A percentile compares a stretch with the other conserved stretches of the same genome.
These are phyloP conservation scores for Drosophila merina DNA, from an alignment of 2,888 invertebrate species.

Conservation along the genomic window DNA sequence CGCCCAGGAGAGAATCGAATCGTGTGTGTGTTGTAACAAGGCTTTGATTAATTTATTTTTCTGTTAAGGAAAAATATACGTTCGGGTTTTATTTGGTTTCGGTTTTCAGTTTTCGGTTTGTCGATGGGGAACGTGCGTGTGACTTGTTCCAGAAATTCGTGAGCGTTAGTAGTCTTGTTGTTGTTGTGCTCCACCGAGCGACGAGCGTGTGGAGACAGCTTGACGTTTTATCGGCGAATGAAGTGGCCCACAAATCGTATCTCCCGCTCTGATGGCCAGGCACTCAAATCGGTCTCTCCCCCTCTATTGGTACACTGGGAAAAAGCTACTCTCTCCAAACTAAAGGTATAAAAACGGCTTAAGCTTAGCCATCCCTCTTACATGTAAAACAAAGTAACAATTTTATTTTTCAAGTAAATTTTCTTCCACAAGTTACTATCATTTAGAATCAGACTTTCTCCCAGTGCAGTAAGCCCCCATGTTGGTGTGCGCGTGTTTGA, in stretches of 20 bases:
- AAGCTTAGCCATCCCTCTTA: no score
- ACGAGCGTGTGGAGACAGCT: slow-evolving; percentile 54
- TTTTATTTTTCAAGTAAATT: no score
- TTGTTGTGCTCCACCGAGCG: slow-evolving; percentile 44
- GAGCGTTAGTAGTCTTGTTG: slow-evolving; percentile 6
- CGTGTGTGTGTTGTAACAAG: slow-evolving; percentile 26
- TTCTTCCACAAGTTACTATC: no score
- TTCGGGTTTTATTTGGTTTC: slow-evolving; percentile 49
- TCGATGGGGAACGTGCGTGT: slow-evolving; percentile 45
- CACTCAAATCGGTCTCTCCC: slow-evolving; percentile 23
- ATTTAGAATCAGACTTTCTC: neutral
- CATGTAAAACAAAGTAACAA: no score
- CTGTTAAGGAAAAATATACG: slow-evolving; percentile 54
- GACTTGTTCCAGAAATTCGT: slow-evolving; percentile 55
- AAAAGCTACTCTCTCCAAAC: neutral
- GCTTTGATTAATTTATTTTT: slow-evolving; percentile 40
- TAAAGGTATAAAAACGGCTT: neutral
- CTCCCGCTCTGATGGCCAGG: slow-evolving; percentile 52
- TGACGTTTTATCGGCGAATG: slow-evolving; percentile 75
- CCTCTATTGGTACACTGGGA: slow-evolving; percentile 2
- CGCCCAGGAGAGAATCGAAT: slow-evolving; percentile 30
- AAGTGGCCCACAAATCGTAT: slow-evolving; percentile 62
- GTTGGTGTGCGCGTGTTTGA: slow-evolving; percentile 39
- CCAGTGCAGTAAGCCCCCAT: slow-evolving; percentile 9
- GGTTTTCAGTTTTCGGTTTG: neutral